Evolutionary conservation across 2,797 vertebrate species (phyloP).

Genomic region (Lepus townsendii): DNA sequence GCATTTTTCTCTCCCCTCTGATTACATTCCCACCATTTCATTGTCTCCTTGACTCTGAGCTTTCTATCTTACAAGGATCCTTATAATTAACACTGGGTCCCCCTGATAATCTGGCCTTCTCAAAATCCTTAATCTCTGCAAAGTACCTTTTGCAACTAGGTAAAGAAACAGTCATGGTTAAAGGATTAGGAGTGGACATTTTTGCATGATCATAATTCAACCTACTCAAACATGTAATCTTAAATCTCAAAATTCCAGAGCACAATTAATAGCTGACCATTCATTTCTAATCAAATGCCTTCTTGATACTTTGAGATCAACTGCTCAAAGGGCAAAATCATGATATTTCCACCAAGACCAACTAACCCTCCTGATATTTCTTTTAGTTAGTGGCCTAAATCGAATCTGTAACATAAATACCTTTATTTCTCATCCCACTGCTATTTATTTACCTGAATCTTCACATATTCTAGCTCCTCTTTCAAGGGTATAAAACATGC

Average conservation of each 20-base stretch:
- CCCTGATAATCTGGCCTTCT: neutral
- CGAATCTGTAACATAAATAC: neutral
- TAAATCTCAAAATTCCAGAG: neutral
- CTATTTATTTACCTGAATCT: neutral
- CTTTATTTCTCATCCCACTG: neutral
- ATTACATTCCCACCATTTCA: neutral
- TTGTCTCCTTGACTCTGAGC: neutral
- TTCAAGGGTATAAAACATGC: neutral
- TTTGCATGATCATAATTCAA: neutral
- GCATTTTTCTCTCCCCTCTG: neutral
- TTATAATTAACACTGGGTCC: neutral
- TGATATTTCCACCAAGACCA: neutral
- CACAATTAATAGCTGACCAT: neutral
- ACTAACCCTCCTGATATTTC: neutral
- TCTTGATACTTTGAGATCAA: neutral
- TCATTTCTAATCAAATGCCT: neutral
- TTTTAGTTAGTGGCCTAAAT: neutral
- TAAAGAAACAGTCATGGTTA: neutral
- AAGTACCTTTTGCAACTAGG: neutral
- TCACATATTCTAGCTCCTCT: neutral
- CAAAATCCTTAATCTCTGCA: too few species aligned
- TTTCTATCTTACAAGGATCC: neutral
- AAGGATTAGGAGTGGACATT: neutral
- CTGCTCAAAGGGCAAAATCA: neutral
- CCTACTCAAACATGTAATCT: too few species aligned